These are phyloP conservation scores for Tipula helvola DNA, from an alignment of 2,888 invertebrate genomes.

Conservation along the genomic window DNA sequence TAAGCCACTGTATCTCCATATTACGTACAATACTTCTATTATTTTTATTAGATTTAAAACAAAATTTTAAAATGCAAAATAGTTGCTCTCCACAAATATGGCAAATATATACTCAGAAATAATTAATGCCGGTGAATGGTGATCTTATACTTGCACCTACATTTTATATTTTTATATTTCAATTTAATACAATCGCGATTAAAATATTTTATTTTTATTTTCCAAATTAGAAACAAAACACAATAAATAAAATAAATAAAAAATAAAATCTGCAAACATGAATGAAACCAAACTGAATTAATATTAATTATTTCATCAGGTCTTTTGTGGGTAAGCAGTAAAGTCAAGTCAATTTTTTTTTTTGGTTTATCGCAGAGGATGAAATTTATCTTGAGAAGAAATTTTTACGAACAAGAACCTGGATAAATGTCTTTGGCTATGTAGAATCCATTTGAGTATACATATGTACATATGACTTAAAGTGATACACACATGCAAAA, in stretches of 20 bases:
- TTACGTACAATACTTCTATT: not conserved
- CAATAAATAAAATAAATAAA: not conserved
- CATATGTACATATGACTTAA: not conserved
- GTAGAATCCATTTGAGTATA: not conserved
- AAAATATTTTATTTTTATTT: not conserved
- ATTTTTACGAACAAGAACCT: not conserved
- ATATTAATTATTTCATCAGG: not conserved
- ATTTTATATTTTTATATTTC: not conserved
- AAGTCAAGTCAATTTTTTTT: not conserved
- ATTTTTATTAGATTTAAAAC: not conserved
- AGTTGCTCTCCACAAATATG: not conserved
- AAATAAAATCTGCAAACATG: not conserved
- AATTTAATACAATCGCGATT: not conserved
- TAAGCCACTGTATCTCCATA: not conserved
- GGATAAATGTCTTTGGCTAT: not conserved
- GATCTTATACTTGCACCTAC: not conserved
- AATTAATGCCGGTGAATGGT: not conserved
- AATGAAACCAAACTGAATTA: not conserved
- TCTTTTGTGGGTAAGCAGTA: not conserved
- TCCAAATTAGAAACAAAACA: not conserved
- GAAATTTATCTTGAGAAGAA: not conserved
- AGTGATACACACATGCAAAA: not conserved
- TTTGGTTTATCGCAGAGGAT: not conserved
- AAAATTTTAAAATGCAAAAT: not conserved
- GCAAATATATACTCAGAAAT: not conserved